Evolutionary conservation across 2,113 vertebrate species (phyloP).

Genomic region (Otolemur garnettii): DNA sequence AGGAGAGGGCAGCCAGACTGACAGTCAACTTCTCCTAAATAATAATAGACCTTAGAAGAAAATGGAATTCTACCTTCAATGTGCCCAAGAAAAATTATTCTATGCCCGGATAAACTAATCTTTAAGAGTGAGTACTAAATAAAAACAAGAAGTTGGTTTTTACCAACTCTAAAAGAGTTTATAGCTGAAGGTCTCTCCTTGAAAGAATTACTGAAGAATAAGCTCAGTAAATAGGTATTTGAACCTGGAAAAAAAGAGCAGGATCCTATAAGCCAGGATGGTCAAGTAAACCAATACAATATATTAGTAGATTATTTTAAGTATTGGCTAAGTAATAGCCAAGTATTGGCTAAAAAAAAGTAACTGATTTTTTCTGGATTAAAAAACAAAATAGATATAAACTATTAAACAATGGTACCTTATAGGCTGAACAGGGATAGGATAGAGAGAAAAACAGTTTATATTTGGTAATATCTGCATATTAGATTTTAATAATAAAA

Average conservation of each 20-base stretch:
- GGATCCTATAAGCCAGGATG: background rate
- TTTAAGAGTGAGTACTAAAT: background rate
- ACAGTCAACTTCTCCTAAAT: background rate
- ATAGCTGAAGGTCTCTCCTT: background rate
- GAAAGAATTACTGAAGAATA: background rate
- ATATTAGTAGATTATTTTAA: background rate
- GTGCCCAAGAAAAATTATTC: background rate
- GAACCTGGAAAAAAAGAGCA: background rate
- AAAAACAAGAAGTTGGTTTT: background rate
- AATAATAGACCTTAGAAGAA: background rate
- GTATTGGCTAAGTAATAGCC: background rate
- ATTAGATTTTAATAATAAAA: background rate
- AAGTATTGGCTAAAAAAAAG: background rate
- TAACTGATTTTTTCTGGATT: background rate
- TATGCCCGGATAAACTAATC: background rate
- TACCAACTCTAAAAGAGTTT: background rate
- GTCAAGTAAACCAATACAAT: background rate
- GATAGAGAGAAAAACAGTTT: background rate
- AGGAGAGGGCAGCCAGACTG: background rate
- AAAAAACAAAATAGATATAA: background rate
- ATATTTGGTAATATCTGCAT: background rate
- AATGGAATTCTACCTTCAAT: background rate
- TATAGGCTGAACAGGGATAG: background rate
- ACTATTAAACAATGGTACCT: background rate
- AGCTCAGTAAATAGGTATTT: background rate